Conservation (phyloP, 2,888 invertebrate genomes). For the Iphiclides podalirius region DNA sequence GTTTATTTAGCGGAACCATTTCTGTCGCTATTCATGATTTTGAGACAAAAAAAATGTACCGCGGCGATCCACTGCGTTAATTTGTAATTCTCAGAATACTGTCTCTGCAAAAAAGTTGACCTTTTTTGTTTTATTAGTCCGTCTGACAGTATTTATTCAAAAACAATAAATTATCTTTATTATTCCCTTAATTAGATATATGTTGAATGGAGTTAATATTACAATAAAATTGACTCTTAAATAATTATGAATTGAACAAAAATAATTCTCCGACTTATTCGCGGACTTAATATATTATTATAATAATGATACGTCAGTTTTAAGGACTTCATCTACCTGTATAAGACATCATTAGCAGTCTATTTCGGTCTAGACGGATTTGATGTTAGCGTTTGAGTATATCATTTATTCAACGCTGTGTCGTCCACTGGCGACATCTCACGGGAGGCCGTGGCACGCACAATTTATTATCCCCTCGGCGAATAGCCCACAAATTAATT, state of each 20-base stretch:
- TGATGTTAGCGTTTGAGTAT: constrained; percentile 68
- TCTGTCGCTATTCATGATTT: constrained; percentile 44
- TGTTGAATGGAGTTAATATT: too few relatives aligned
- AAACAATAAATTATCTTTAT: too few relatives aligned
- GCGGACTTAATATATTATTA: constrained; percentile 51
- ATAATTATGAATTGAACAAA: too few relatives aligned
- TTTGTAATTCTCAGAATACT: constrained; percentile 22
- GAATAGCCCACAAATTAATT: constrained; percentile 72
- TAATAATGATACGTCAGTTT: constrained; percentile 64
- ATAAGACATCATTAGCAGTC: constrained; percentile 72
- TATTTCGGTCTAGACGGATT: constrained; percentile 70
- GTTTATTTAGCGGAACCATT: constrained; percentile 71
- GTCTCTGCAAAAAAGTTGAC: constrained; percentile 15
- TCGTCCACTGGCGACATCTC: constrained; percentile 68
- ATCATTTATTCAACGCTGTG: constrained; percentile 72
- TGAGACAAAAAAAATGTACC: constrained; percentile 33
- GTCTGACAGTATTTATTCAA: not conserved
- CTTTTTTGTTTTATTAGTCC: not conserved
- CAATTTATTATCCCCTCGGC: constrained; percentile 72
- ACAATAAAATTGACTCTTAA: too few relatives aligned
- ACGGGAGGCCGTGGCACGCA: constrained; percentile 68
- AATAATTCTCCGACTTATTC: too few relatives aligned
- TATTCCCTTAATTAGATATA: too few relatives aligned
- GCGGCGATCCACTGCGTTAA: constrained; percentile 23
- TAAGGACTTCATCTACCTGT: constrained; percentile 76